Evolutionary conservation across 2,797 vertebrate species (phyloP).

Genomic region (Girardinus metallicus): DNA sequence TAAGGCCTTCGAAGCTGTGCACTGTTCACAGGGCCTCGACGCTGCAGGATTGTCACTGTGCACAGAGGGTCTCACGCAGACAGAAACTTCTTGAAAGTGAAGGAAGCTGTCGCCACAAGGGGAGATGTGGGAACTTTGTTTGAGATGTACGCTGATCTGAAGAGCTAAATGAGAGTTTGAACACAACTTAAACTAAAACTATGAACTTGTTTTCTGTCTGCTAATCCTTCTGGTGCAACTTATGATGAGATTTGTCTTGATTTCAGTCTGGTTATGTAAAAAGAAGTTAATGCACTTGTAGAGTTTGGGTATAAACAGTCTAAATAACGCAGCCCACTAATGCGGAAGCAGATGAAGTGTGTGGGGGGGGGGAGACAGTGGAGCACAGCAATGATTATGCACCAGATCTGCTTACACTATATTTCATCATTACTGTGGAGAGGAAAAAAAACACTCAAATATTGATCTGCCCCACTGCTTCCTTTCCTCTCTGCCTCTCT

Average conservation of each 20-base stretch:
- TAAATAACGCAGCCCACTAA: conserved; percentile 47
- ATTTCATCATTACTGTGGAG: conserved; percentile 84
- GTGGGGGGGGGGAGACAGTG: conserved; percentile 58
- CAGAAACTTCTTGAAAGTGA: conserved; percentile 20
- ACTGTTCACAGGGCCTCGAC: conserved; percentile 33
- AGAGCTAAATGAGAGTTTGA: conserved; percentile 26
- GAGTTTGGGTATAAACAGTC: conserved; percentile 28
- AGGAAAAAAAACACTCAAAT: conserved; percentile 62
- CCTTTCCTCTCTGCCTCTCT: conserved; percentile 27
- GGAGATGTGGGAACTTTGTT: conserved; percentile 19
- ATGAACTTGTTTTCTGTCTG: conserved; percentile 28
- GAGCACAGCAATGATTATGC: conserved; percentile 77
- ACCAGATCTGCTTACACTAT: conserved; percentile 83
- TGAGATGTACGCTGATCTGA: conserved; percentile 19
- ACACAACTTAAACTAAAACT: conserved; percentile 24
- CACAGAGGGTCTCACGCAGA: conserved; percentile 17
- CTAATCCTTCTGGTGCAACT: conserved; percentile 18
- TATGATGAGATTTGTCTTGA: conserved; percentile 34
- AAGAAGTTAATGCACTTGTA: conserved; percentile 47
- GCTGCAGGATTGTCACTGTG: conserved; percentile 2
- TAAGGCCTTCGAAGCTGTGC: conserved; percentile 39
- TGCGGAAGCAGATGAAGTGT: conserved; percentile 33
- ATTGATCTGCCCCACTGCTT: conserved; percentile 78
- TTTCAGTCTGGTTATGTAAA: conserved; percentile 51
- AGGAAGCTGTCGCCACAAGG: conserved; percentile 17